Evolutionary conservation across 2,113 vertebrate genomes (phyloP).

Genomic region (Sebastes fasciatus): DNA sequence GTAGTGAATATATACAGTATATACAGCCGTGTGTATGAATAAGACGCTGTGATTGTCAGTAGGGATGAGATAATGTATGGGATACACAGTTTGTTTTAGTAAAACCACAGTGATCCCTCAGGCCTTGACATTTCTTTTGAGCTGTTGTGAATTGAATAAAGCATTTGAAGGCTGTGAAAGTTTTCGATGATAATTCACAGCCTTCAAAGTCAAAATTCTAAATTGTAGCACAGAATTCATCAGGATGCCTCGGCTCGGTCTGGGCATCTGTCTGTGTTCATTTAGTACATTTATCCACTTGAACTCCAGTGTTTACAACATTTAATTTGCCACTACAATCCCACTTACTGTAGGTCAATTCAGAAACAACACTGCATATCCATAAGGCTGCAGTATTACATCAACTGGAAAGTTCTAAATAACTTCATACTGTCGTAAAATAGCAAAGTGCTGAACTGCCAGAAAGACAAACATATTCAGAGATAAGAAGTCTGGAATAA

Average conservation of each 20-base stretch:
- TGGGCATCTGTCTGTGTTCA: background rate
- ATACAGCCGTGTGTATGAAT: background rate
- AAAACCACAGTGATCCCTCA: background rate
- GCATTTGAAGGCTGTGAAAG: background rate
- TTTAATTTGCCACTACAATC: background rate
- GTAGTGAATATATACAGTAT: background rate
- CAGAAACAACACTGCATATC: background rate
- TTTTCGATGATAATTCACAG: background rate
- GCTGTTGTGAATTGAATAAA: background rate
- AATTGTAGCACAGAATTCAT: background rate
- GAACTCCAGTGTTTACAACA: background rate
- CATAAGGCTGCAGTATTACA: background rate
- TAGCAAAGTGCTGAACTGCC: background rate
- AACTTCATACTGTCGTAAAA: background rate
- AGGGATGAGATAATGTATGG: background rate
- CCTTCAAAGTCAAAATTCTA: too few species aligned
- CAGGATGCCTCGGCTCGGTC: background rate
- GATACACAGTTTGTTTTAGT: background rate
- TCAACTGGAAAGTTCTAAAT: background rate
- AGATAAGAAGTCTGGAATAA: background rate
- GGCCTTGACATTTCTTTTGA: background rate
- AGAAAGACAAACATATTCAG: background rate
- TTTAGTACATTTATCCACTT: background rate
- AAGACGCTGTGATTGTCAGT: background rate
- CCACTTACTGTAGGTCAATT: background rate